Evolutionary conservation across 2,888 invertebrate species (phyloP).

Genomic region (Miltochrista miniata): DNA sequence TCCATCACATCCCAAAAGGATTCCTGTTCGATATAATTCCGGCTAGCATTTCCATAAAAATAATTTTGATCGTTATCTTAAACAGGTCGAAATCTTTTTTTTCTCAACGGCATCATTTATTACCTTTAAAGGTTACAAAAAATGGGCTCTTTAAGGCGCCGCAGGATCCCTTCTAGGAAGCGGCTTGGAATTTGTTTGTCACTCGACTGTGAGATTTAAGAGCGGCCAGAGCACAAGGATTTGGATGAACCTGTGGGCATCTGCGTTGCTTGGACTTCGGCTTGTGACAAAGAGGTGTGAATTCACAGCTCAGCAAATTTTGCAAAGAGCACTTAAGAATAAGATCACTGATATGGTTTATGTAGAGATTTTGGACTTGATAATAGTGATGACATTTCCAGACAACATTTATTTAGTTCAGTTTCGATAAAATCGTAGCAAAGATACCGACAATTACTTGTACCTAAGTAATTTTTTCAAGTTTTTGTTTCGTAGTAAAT

Average conservation of each 20-base stretch:
- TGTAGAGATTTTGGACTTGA: slow-evolving; percentile 35
- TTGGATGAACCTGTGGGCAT: slow-evolving; percentile 61
- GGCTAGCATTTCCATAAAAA: slow-evolving; percentile 81
- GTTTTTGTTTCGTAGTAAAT: too few species aligned
- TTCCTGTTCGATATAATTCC: slow-evolving; percentile 80
- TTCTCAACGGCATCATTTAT: slow-evolving; percentile 79
- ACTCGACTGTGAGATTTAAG: slow-evolving; percentile 76
- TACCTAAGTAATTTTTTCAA: neutral
- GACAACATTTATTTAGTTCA: slow-evolving; percentile 12
- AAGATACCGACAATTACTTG: neutral
- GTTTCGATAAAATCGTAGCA: neutral
- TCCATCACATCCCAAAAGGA: slow-evolving; percentile 78
- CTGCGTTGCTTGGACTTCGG: slow-evolving; percentile 43
- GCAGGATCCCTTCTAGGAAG: slow-evolving; percentile 80
- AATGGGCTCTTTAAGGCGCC: slow-evolving; percentile 78
- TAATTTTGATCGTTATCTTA: slow-evolving; percentile 80
- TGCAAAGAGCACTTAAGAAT: slow-evolving; percentile 33
- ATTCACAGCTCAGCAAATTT: slow-evolving; percentile 59
- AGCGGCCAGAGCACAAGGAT: slow-evolving; percentile 63
- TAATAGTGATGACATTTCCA: slow-evolving; percentile 7
- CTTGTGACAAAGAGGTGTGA: slow-evolving; percentile 70
- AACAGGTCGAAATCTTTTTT: slow-evolving; percentile 81
- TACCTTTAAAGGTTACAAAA: slow-evolving; percentile 79
- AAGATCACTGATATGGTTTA: slow-evolving; percentile 46
- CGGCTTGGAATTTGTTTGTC: slow-evolving; percentile 77